phyloP scores from a whole-genome alignment of 2,113 vertebrate species.

The Amazona vittata region DNA sequence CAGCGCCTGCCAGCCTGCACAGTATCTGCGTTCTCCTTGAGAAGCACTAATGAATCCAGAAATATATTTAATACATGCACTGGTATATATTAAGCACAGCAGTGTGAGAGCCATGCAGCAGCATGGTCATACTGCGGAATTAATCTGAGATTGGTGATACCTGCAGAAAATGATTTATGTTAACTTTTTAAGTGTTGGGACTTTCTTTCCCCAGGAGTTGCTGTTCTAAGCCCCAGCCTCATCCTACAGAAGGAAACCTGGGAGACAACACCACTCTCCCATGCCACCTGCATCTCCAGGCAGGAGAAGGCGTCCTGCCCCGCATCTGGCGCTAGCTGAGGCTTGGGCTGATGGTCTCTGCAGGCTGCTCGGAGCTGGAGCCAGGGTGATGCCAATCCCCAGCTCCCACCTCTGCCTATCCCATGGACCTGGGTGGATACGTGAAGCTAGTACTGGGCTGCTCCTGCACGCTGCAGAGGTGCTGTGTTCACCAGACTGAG shows the following conservation, averaged over 20 bases:
- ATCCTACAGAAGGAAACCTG: background rate
- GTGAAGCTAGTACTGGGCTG: background rate
- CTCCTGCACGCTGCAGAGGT: background rate
- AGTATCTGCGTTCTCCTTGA: background rate
- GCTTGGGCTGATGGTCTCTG: background rate
- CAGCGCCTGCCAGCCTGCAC: background rate
- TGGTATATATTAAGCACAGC: background rate
- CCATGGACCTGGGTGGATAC: accelerated
- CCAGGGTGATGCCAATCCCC: background rate
- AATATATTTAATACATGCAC: background rate
- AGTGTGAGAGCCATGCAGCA: background rate
- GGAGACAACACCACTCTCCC: background rate
- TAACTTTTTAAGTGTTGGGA: background rate
- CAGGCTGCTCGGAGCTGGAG: background rate
- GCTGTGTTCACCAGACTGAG: background rate
- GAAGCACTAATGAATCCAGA: background rate
- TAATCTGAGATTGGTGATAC: background rate
- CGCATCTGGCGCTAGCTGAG: accelerated
- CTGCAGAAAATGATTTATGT: background rate
- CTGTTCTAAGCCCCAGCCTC: background rate
- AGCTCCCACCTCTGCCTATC: background rate
- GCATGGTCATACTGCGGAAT: background rate
- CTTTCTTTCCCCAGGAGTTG: background rate
- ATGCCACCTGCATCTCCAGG: accelerated
- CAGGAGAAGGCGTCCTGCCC: background rate